Evolutionary conservation across 2,797 vertebrate species (phyloP).

Genomic region (Leptatherina wallacei): DNA sequence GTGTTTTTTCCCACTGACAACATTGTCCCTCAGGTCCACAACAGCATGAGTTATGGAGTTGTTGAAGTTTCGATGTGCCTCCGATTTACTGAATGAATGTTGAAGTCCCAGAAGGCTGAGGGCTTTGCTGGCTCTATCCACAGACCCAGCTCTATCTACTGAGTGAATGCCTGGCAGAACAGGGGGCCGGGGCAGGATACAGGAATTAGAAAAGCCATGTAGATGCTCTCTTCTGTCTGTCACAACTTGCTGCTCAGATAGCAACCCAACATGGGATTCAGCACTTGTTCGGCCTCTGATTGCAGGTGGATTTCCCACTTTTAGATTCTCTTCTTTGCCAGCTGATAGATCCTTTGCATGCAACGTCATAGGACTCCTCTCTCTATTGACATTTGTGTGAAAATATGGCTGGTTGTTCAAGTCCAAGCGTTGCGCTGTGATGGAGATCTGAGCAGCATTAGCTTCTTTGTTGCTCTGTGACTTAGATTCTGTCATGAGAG

Average conservation of each 20-base stretch:
- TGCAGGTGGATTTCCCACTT: constrained; percentile 19
- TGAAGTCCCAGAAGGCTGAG: constrained; percentile 78
- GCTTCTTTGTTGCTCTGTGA: constrained; percentile 36
- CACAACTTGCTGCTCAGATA: constrained; percentile 9
- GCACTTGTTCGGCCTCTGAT: constrained; percentile 6
- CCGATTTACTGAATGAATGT: constrained; percentile 80
- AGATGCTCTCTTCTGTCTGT: constrained; percentile 12
- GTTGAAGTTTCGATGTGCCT: constrained; percentile 72
- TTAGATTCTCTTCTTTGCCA: constrained; percentile 32
- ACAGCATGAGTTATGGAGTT: constrained; percentile 59
- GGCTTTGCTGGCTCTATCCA: constrained; percentile 28
- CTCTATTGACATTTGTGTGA: constrained; percentile 28
- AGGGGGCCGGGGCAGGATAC: constrained; percentile 29
- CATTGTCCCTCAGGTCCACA: constrained; percentile 83
- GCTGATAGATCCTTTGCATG: constrained; percentile 51
- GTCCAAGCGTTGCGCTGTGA: constrained; percentile 58
- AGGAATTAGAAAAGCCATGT: constrained; percentile 5
- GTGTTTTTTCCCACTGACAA: constrained; percentile 77
- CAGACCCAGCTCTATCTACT: constrained; percentile 22
- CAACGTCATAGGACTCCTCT: constrained; percentile 13
- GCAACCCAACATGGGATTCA: constrained; percentile 23
- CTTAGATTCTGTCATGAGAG: constrained; percentile 6
- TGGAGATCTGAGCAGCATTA: constrained; percentile 43
- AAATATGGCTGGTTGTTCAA: constrained; percentile 57
- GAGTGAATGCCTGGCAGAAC: constrained; percentile 31